A percentile compares a stretch with the other conserved stretches of the same genome.
These are phyloP conservation scores for Dreissena rostriformis DNA, from an alignment of 1,140 invertebrate genomes.

Conservation along the genomic window DNA sequence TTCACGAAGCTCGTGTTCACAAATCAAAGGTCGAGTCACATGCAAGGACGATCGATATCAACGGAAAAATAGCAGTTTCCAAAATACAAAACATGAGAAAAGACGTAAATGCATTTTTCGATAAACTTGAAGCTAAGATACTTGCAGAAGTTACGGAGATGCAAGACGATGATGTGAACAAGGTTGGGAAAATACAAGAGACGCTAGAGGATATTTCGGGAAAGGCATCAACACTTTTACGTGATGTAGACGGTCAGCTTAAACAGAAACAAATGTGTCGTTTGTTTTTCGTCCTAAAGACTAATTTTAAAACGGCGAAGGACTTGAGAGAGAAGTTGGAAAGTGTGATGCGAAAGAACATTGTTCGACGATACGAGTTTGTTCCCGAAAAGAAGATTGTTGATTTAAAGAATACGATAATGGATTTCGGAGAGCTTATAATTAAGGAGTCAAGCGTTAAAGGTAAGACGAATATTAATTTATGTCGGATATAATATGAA, in stretches of 20 bases:
- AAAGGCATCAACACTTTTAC: not conserved
- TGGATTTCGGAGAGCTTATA: not conserved
- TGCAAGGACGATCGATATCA: not conserved
- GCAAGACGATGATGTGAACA: not conserved
- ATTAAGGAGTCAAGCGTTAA: constrained; percentile 1
- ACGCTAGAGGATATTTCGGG: not conserved
- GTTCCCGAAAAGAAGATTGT: not conserved
- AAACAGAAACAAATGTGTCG: not conserved
- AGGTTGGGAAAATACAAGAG: not conserved
- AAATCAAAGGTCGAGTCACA: too few species aligned
- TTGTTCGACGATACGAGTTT: not conserved
- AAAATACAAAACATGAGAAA: not conserved
- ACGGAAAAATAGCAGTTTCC: not conserved
- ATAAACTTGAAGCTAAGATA: not conserved
- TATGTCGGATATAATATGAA: too few species aligned
- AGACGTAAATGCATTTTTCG: not conserved
- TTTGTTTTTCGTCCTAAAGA: not conserved
- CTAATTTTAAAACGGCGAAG: not conserved
- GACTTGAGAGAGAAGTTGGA: not conserved
- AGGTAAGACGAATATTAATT: too few species aligned
- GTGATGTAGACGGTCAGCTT: not conserved
- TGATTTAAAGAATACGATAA: not conserved
- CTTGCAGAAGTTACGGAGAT: not conserved
- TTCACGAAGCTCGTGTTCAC: too few species aligned
- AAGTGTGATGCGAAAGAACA: not conserved